These are phyloP conservation scores for Triplophysa tibetana DNA, from an alignment of 2,113 vertebrate species.

Conservation along the genomic window DNA sequence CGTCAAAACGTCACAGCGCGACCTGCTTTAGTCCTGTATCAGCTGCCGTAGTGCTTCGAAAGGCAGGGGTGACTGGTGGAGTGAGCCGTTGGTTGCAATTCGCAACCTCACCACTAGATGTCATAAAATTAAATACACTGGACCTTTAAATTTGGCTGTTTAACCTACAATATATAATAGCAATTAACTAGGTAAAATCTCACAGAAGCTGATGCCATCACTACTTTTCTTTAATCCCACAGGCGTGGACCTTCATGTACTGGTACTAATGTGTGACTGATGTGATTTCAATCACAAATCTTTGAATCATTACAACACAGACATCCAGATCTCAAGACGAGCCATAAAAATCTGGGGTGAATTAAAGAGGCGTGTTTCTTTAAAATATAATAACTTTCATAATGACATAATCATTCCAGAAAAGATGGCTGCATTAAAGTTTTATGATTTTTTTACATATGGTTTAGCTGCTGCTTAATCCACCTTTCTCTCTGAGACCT, in stretches of 20 bases:
- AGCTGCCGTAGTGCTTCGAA: no score
- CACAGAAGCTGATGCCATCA: no score
- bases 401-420: constrained; percentile 22
- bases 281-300: constrained; percentile 10
- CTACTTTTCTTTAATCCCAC: neutral
- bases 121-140: no score
- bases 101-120: no score
- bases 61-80: no score
- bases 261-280: neutral
- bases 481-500: constrained; percentile 22
- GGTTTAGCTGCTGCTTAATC: constrained; percentile 7
- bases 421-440: constrained; percentile 24
- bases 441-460: constrained; percentile 9
- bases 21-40: no score
- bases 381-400: constrained; percentile 15
- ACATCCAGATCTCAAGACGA: neutral
- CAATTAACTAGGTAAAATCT: no score
- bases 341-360: neutral
- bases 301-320: neutral
- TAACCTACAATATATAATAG: no score
- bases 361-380: constrained; percentile 21
- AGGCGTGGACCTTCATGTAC: neutral
- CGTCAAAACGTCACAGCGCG: no score
- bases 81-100: no score
- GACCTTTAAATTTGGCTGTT: no score